phyloP scores from a whole-genome alignment of 2,113 vertebrate genomes.

The Leptosomus discolor region DNA sequence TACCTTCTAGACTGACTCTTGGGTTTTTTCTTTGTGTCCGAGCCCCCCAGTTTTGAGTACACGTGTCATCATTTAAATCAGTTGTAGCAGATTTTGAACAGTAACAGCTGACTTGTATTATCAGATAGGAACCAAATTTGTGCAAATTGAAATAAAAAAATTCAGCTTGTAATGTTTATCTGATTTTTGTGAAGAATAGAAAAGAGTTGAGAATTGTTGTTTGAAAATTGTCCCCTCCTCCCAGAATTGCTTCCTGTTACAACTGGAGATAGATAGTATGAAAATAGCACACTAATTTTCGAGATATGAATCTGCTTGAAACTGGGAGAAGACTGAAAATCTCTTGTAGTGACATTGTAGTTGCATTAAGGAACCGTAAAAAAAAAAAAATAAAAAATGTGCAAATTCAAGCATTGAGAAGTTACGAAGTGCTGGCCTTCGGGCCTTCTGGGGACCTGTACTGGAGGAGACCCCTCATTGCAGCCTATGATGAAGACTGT shows the following conservation, averaged over 20 bases:
- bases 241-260: not conserved
- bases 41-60: not conserved
- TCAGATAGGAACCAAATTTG: not conserved
- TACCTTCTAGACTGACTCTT: not conserved
- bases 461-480: not conserved
- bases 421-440: not conserved
- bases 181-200: not conserved
- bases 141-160: not conserved
- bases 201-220: not conserved
- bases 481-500: not conserved
- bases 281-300: not conserved
- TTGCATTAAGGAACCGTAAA: not conserved
- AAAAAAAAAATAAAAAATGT: not conserved
- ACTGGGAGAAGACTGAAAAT: not conserved
- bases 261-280: not conserved
- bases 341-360: not conserved
- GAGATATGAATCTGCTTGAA: not conserved
- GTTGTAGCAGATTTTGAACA: not conserved
- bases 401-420: not conserved
- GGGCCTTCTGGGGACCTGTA: not conserved
- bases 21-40: accelerated
- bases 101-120: not conserved
- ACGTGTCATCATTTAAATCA: not conserved
- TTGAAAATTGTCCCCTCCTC: not conserved
- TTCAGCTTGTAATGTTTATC: not conserved